Evolutionary conservation across 2,113 vertebrate genomes (phyloP).

Genomic region (Dromaius novaehollandiae): DNA sequence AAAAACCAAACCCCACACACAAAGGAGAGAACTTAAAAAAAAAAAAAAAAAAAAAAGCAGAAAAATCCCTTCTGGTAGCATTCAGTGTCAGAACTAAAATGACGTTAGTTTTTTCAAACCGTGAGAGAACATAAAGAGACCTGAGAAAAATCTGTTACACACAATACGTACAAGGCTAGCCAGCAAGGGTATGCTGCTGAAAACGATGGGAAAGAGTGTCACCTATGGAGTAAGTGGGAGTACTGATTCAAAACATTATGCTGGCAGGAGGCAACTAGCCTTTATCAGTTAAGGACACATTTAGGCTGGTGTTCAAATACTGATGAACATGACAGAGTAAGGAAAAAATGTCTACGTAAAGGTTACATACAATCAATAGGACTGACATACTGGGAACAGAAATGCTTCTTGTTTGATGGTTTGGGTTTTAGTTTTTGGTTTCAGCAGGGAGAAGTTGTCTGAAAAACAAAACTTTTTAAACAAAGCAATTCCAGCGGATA

Average conservation of each 20-base stretch:
- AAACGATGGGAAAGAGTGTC: not conserved
- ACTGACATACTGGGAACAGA: not conserved
- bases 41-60: too few species aligned
- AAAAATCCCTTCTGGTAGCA: not conserved
- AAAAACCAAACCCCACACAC: not conserved
- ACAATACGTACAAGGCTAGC: accelerated
- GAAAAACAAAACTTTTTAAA: not conserved
- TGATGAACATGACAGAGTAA: not conserved
- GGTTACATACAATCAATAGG: not conserved
- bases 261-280: not conserved
- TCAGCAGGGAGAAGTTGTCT: not conserved
- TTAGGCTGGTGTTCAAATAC: not conserved
- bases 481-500: not conserved
- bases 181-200: not conserved
- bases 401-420: not conserved
- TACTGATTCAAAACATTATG: not conserved
- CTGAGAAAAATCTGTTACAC: not conserved
- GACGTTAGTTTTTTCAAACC: not conserved
- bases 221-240: not conserved
- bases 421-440: not conserved
- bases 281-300: not conserved
- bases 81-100: not conserved
- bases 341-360: not conserved
- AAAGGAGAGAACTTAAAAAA: too few species aligned
- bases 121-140: not conserved